These are phyloP conservation scores for Ptyas mucosa DNA, from an alignment of 2,113 vertebrate genomes.

Conservation along the genomic window DNA sequence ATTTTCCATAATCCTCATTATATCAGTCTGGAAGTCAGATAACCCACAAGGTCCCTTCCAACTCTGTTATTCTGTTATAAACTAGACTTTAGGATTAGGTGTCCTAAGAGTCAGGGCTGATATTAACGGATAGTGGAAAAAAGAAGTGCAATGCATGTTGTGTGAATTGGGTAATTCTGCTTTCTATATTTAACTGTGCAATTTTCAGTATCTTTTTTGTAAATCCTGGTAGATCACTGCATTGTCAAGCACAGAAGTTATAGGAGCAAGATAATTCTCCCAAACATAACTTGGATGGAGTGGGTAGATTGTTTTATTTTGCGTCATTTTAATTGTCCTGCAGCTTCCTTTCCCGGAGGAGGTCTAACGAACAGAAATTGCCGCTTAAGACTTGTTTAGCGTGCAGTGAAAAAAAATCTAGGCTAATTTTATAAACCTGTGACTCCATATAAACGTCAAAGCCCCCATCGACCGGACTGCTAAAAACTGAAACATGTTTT, in stretches of 20 bases:
- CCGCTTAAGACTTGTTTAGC: not conserved
- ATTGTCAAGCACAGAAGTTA: not conserved
- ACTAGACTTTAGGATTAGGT: not conserved
- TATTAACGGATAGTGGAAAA: not conserved
- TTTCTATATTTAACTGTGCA: not conserved
- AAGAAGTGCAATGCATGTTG: not conserved
- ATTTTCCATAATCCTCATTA: no score
- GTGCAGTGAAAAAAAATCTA: not conserved
- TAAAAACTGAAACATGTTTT: not conserved
- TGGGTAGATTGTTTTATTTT: conserved; percentile 4
- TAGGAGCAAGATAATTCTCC: not conserved
- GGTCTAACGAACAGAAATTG: not conserved
- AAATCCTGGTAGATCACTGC: not conserved
- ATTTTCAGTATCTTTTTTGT: not conserved
- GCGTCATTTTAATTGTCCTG: not conserved
- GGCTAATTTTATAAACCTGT: not conserved
- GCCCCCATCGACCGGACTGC: not conserved
- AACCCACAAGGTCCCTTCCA: no score
- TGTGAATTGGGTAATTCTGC: not conserved
- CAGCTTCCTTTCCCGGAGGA: not conserved
- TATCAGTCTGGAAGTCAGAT: no score
- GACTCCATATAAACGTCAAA: not conserved
- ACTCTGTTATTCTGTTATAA: not conserved
- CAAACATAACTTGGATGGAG: not conserved
- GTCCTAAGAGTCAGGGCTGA: not conserved